Conservation (phyloP, 2,888 invertebrate species). For the Tuta absoluta region DNA sequence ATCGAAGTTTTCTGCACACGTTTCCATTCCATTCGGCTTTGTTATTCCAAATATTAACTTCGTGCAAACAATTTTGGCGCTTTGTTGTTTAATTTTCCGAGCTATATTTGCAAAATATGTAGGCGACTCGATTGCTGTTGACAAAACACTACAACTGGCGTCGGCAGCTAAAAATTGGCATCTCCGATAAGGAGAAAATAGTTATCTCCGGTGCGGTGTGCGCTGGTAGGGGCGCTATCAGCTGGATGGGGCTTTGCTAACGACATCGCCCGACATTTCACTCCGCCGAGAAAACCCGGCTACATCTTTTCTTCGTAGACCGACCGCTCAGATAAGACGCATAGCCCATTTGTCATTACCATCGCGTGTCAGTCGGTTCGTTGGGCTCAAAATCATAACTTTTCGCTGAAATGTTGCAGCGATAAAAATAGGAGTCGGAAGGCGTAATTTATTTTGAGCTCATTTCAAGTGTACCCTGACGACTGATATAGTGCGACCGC, state of each 20-base stretch:
- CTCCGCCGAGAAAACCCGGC: slow-evolving; percentile 55
- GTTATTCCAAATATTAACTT: slow-evolving; percentile 11
- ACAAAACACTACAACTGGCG: slow-evolving; percentile 1
- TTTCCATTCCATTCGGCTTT: background rate
- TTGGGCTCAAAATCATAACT: slow-evolving; percentile 47
- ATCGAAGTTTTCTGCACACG: slow-evolving; percentile 16
- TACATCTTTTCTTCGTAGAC: slow-evolving; percentile 56
- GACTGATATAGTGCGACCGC: slow-evolving; percentile 39
- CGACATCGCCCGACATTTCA: slow-evolving; percentile 61
- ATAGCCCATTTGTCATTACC: slow-evolving; percentile 67
- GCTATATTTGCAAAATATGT: background rate
- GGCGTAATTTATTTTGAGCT: slow-evolving; percentile 12
- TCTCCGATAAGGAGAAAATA: slow-evolving; percentile 51
- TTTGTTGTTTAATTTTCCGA: background rate
- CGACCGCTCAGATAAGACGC: slow-evolving; percentile 58
- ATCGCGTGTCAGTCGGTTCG: slow-evolving; percentile 50
- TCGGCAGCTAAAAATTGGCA: slow-evolving; percentile 32
- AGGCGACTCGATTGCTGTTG: background rate
- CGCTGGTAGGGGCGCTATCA: slow-evolving; percentile 50
- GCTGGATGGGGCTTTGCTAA: slow-evolving; percentile 59
- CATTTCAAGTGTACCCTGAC: slow-evolving; percentile 31
- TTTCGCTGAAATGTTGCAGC: slow-evolving; percentile 31
- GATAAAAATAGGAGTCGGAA: slow-evolving; percentile 20
- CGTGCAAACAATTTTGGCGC: background rate
- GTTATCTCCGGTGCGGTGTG: slow-evolving; percentile 50